Evolutionary conservation across 1,140 invertebrate species (phyloP), one percentile per base, ranked within the genome.

Genomic region (Eupristina koningsbergeri): DNA sequence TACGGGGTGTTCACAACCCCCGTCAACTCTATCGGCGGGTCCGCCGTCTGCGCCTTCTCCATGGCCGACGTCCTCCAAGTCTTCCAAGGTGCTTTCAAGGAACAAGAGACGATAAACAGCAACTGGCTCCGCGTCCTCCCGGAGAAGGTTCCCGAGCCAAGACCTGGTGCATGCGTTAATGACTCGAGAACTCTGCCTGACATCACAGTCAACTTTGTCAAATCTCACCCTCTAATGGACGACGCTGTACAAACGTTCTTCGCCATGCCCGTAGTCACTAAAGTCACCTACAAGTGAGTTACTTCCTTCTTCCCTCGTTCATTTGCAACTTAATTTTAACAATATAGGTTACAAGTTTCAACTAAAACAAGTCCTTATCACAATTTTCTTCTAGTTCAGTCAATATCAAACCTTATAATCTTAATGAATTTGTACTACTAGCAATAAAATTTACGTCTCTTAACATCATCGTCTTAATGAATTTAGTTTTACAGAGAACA

Each of bases 1-100:
- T 99, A 99, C 92, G 98, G 96, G 17, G 96, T 99, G 5, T 98
- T 99, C 91, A 99, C 97, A 64, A 99, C 99, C 0, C 97, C 98
- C 7, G 95, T 95, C 58, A 99, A 99, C 91, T 97, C 97, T 64
- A 98, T 99, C 88, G 96, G 96, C 5, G 98, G 98, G 36, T 99
- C 98, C 13, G 98, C 99, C 0, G 95, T 99, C 5, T 99, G 99
- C 93, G 97, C 98, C 29, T 99, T 98, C 92, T 95, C 95, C 36
- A 96, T 99, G 93, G 94, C 95, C 86, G 97, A 97, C 89, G 96
- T 99, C 76, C 93, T 97, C 85, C 94, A 96, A 77, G 96, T 97
- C 34, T 99, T 99, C 91, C 96, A 98, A 88, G 98, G 96, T 29
- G 94, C 96, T 80, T 99, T 99, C 92, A 98, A 98, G 93, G 97